Evolutionary conservation across 1,140 invertebrate genomes (phyloP).

Genomic region (Scylla paramamosain): DNA sequence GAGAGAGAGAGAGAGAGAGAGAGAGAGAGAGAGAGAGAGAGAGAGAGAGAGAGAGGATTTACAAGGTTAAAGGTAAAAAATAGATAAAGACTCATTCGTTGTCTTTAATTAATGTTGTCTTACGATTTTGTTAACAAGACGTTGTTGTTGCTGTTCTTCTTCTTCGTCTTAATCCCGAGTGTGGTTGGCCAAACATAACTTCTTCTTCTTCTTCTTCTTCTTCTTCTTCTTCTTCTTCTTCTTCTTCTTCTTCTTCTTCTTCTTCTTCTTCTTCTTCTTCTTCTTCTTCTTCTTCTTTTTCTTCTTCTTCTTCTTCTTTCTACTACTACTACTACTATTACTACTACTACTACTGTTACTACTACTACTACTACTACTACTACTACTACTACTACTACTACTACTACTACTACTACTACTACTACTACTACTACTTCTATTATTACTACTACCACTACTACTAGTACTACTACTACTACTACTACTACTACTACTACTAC

Average conservation of each 20-base stretch:
- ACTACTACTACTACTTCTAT: background rate
- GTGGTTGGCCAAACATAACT: too few species aligned
- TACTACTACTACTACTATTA: conserved; percentile 27
- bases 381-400: background rate
- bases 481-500: conserved; percentile 23
- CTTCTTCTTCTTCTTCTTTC: background rate
- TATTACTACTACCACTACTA: background rate
- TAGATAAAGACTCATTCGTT: too few species aligned
- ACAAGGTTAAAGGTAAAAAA: too few species aligned
- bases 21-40: conserved; percentile 4
- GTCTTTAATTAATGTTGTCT: too few species aligned
- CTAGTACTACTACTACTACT: conserved; percentile 10
- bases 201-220: conserved; percentile 1
- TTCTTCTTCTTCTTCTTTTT: background rate
- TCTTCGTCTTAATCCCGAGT: too few species aligned
- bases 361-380: background rate
- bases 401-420: conserved; percentile 26
- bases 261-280: background rate
- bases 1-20: conserved; percentile 20
- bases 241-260: conserved; percentile 22
- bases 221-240: conserved; percentile 23
- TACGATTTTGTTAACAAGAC: too few species aligned
- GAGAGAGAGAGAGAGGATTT: too few species aligned
- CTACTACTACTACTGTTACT: conserved; percentile 27
- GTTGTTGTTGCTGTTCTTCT: background rate